phyloP scores from a whole-genome alignment of 2,113 vertebrate species.

The Tachysurus fulvidraco region DNA sequence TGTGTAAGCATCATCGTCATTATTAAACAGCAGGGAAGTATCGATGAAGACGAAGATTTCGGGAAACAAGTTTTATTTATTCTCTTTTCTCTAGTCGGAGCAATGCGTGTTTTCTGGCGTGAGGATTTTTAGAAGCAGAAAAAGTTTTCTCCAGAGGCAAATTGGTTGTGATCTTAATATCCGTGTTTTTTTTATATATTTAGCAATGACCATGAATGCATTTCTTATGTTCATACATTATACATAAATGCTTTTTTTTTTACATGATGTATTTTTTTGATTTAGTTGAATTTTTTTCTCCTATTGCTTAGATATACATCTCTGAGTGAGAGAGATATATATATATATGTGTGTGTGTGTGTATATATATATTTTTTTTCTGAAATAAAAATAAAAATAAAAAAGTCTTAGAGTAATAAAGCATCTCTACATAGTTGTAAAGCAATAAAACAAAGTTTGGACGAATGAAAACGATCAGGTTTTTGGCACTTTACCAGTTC shows the following conservation, averaged over 20 bases:
- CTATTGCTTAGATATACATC: not conserved
- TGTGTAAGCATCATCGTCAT: not conserved
- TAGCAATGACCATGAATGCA: not conserved
- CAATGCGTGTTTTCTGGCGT: not conserved
- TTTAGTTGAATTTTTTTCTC: not conserved
- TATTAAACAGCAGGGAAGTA: not conserved
- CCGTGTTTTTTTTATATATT: no score
- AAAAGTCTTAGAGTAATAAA: not conserved
- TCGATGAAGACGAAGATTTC: not conserved
- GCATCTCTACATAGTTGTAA: not conserved
- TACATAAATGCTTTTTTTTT: not conserved
- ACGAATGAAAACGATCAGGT: slow-evolving; percentile 9
- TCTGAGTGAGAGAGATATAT: no score
- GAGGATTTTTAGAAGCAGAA: not conserved
- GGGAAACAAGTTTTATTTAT: not conserved
- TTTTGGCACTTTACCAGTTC: slow-evolving; percentile 40
- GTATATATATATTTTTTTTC: not conserved
- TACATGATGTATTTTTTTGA: not conserved
- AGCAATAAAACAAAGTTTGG: slow-evolving; percentile 1
- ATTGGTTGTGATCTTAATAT: not conserved
- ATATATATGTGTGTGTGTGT: no score
- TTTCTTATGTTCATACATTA: not conserved
- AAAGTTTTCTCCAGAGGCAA: not conserved
- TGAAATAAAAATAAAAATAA: no score
- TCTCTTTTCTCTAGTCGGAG: not conserved